Conservation (phyloP, 2,113 vertebrate genomes). For the Nanorana parkeri region DNA sequence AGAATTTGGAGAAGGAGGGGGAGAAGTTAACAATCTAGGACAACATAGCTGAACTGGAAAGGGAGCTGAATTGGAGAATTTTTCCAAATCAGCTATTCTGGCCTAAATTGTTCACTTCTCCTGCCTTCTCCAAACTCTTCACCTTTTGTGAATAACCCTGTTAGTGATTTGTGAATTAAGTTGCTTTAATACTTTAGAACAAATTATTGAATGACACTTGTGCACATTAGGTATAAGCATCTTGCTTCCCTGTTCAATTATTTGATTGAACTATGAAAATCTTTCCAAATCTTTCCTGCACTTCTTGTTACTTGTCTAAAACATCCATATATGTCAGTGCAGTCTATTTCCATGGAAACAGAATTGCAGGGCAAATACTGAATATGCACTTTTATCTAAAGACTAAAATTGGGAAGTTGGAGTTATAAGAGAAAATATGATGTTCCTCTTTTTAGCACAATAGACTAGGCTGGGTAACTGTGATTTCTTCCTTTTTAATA, state of each 20-base stretch:
- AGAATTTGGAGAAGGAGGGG: no score
- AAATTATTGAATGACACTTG: no score
- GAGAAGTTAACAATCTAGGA: no score
- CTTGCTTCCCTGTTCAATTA: slow-evolving; percentile 10
- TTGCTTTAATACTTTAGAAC: no score
- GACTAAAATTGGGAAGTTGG: slow-evolving; percentile 32
- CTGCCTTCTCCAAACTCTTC: no score
- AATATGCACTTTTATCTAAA: slow-evolving; percentile 47
- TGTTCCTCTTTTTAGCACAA: slow-evolving; percentile 10
- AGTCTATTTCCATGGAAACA: slow-evolving; percentile 44
- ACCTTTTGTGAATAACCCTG: no score
- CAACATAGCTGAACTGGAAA: no score
- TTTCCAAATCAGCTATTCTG: no score
- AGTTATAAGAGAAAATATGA: slow-evolving; percentile 9
- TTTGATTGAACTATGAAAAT: slow-evolving; percentile 54
- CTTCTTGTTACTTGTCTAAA: slow-evolving; percentile 27
- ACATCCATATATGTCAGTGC: slow-evolving; percentile 32
- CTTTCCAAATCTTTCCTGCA: slow-evolving; percentile 22
- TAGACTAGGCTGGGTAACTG: neutral
- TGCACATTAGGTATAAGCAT: no score
- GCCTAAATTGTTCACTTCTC: no score
- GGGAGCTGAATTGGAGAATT: no score
- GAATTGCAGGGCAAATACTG: slow-evolving; percentile 29
- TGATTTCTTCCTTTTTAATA: slow-evolving; percentile 1
- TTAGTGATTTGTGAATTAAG: no score